A percentile compares a stretch with the other conserved stretches of the same genome.
Conservation (phyloP, 1,140 invertebrate species). For the Calycopis cecrops region DNA sequence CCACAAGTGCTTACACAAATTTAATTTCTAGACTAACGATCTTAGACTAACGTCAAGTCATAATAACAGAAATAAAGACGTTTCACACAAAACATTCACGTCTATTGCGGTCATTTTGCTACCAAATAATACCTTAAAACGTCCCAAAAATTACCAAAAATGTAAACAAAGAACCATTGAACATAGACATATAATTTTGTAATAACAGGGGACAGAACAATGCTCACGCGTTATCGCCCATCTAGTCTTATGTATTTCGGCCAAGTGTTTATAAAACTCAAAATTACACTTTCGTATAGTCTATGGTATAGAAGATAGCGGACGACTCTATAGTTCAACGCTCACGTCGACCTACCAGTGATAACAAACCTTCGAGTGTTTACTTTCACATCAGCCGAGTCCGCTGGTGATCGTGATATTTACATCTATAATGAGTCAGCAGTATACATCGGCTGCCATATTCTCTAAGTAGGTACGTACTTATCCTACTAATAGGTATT, state of each 20-base stretch:
- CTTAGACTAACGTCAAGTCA: no score
- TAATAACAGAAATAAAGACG: not conserved
- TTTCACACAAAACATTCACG: not conserved
- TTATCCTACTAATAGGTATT: no score
- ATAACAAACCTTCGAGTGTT: no score
- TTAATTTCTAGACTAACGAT: no score
- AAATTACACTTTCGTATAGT: not conserved
- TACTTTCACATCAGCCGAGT: no score
- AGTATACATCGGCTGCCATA: no score
- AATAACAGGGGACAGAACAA: slow-evolving; percentile 60
- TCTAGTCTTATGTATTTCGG: slow-evolving; percentile 60
- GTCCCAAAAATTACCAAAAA: slow-evolving; percentile 15
- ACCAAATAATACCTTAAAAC: slow-evolving; percentile 11
- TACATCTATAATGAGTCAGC: no score
- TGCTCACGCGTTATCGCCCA: slow-evolving; percentile 47
- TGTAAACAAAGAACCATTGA: slow-evolving; percentile 32
- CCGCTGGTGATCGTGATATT: no score
- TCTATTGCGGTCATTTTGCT: slow-evolving; percentile 8
- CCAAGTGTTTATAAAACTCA: slow-evolving; percentile 34
- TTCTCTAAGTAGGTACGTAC: no score
- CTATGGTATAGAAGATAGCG: not conserved
- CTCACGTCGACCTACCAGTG: no score
- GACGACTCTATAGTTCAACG: no score
- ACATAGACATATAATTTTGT: slow-evolving; percentile 29
- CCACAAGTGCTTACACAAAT: no score